Evolutionary conservation across 2,113 vertebrate genomes (phyloP).

Genomic region (Toxotes chatareus): DNA sequence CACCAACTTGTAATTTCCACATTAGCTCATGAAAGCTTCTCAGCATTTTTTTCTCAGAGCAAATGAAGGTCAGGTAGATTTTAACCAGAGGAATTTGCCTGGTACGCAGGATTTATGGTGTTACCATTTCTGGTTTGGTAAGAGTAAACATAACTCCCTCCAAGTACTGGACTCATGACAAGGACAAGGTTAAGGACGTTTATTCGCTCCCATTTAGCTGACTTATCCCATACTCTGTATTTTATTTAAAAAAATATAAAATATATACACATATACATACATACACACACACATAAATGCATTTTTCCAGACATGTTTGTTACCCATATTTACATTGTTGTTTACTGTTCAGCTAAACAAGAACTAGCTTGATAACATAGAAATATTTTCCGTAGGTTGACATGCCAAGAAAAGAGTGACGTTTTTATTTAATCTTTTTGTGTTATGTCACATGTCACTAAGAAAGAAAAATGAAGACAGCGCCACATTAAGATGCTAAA

Average conservation of each 20-base stretch:
- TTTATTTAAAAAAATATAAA: too few species aligned
- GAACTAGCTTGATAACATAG: too few species aligned
- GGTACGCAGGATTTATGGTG: not conserved
- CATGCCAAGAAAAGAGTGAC: too few species aligned
- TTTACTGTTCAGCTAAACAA: too few species aligned
- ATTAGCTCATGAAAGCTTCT: not conserved
- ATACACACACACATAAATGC: too few species aligned
- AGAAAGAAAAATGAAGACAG: too few species aligned
- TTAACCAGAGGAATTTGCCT: not conserved
- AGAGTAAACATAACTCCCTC: not conserved
- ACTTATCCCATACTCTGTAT: too few species aligned
- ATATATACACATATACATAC: too few species aligned
- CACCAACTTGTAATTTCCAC: not conserved
- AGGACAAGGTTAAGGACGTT: too few species aligned
- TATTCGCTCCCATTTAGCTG: too few species aligned
- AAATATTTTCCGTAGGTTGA: not conserved
- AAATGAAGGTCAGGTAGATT: not conserved
- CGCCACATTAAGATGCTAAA: rapidly evolving
- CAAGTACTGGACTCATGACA: not conserved
- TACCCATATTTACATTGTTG: not conserved
- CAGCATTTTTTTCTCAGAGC: too few species aligned
- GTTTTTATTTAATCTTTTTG: not conserved
- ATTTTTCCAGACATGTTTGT: not conserved
- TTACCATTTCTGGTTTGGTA: not conserved
- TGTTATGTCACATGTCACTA: not conserved